A percentile compares a stretch with the other conserved stretches of the same genome.
Evolutionary conservation across 2,888 invertebrate genomes (phyloP).

Genomic region (Rugalucina vietnamica): DNA sequence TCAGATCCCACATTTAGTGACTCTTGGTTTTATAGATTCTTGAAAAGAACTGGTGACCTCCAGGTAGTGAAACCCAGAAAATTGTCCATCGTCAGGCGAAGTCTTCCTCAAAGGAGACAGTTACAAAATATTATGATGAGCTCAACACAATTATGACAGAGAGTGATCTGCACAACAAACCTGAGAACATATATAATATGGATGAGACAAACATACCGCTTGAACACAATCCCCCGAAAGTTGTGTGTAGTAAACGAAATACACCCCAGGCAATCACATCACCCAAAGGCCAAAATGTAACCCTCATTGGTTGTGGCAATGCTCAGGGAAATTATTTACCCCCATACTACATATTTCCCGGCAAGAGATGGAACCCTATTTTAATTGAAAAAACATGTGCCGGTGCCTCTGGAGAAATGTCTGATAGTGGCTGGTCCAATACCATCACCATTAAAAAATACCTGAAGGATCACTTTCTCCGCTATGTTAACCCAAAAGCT

Average conservation of each 20-base stretch:
- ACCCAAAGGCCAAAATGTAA: neutral
- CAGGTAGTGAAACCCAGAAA: neutral
- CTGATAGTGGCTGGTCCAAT: neutral
- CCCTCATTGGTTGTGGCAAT: neutral
- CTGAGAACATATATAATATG: neutral
- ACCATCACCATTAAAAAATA: neutral
- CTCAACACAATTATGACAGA: neutral
- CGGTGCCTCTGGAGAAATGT: neutral
- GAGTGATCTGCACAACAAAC: neutral
- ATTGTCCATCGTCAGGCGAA: neutral
- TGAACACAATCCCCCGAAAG: neutral
- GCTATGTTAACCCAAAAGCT: neutral
- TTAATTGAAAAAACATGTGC: neutral
- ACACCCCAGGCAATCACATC: neutral
- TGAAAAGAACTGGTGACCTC: neutral
- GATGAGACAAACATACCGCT: conserved; percentile 1
- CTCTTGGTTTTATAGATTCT: neutral
- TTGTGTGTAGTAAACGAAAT: neutral
- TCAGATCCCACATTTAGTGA: neutral
- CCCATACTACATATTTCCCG: neutral
- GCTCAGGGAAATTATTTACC: neutral
- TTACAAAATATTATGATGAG: neutral
- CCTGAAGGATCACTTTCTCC: neutral
- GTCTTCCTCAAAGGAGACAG: neutral
- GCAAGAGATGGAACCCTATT: neutral